Conservation (phyloP, 2,797 vertebrate genomes). For the Muscicapa striata region DNA sequence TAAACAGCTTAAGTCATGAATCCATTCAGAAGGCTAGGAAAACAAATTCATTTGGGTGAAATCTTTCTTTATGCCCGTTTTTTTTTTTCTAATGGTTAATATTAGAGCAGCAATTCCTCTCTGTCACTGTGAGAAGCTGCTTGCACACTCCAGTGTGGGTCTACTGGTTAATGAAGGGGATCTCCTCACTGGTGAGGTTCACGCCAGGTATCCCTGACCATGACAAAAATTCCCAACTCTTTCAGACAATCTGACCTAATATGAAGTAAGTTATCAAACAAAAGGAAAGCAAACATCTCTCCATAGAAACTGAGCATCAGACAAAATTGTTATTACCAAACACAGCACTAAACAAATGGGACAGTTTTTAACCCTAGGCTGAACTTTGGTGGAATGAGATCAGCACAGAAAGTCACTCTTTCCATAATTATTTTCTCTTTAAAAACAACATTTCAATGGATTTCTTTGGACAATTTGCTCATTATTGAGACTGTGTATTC, state of each 20-base stretch:
- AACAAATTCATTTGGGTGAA: conserved; percentile 34
- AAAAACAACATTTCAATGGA: neutral
- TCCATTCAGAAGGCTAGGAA: conserved; percentile 47
- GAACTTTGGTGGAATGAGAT: neutral
- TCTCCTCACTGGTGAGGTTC: neutral
- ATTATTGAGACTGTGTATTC: neutral
- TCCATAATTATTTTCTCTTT: neutral
- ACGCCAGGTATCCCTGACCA: neutral
- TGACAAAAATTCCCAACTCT: neutral
- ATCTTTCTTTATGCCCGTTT: neutral
- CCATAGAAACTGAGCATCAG: neutral
- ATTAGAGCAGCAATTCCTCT: neutral
- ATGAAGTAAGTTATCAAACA: neutral
- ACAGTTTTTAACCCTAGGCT: neutral
- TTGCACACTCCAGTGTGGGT: neutral
- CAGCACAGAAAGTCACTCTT: neutral
- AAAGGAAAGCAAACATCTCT: neutral
- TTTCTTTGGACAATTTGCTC: conserved; percentile 5
- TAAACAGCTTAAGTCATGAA: conserved; percentile 66
- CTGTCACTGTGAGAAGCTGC: neutral
- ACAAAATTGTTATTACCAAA: neutral
- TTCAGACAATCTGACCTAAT: neutral
- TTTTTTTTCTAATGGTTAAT: neutral
- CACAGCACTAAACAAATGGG: neutral
- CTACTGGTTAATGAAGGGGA: neutral